Percentiles rank a stretch among this genome's conserved stretches.
These are phyloP conservation scores for Dicaeum eximium DNA, from an alignment of 2,113 vertebrate genomes.

Conservation along the genomic window DNA sequence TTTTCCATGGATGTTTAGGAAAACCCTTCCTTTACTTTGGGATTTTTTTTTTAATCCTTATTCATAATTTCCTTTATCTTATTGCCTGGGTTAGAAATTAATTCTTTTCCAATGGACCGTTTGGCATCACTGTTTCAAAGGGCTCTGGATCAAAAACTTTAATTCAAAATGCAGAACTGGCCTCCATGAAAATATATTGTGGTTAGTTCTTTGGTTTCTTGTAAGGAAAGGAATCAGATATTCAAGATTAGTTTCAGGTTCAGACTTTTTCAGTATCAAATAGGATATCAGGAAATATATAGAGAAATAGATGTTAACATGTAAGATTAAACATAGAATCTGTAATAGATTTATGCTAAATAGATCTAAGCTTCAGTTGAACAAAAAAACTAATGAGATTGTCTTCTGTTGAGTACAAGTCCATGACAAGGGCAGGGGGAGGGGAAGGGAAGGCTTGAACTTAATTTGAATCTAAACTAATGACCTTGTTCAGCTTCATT, in stretches of 20 bases:
- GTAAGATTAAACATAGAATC: not conserved
- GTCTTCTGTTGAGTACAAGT: not conserved
- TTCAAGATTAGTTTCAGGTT: not conserved
- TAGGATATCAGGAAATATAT: not conserved
- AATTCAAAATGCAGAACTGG: not conserved
- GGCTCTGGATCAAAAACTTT: not conserved
- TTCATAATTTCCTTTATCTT: not conserved
- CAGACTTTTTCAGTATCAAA: not conserved
- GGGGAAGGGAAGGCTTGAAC: not conserved
- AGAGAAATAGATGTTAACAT: not conserved
- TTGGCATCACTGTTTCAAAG: not conserved
- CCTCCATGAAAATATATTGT: not conserved
- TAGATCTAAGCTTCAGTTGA: not conserved
- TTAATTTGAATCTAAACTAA: not conserved
- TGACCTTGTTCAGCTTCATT: not conserved
- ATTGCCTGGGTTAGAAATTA: not conserved
- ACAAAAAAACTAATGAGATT: not conserved
- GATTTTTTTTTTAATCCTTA: not conserved
- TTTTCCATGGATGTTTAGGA: not conserved
- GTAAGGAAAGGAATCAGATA: not conserved
- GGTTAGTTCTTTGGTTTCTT: not conserved
- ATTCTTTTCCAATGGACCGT: not conserved
- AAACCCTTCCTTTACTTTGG: not conserved
- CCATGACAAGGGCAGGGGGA: fast-evolving
- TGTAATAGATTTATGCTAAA: not conserved